These are phyloP conservation scores for Ommatoiulus sabulosus DNA, from an alignment of 2,888 invertebrate genomes.

Conservation along the genomic window DNA sequence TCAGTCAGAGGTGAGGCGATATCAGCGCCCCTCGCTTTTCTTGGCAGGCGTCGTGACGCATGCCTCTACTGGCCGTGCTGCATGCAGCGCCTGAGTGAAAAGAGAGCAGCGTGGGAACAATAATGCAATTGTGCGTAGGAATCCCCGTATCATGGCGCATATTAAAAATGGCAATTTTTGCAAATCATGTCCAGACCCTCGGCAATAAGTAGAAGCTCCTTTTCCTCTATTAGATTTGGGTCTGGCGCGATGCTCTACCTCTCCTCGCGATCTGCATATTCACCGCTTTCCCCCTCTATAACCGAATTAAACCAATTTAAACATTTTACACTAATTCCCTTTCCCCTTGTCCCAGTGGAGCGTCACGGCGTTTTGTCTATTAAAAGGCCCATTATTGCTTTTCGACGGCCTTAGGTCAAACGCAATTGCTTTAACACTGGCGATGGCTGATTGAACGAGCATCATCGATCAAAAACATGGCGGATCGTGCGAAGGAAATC, in stretches of 20 bases:
- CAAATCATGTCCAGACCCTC: conserved; percentile 26
- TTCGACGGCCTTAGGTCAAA: conserved; percentile 54
- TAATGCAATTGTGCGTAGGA: background rate
- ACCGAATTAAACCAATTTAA: conserved; percentile 56
- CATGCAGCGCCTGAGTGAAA: background rate
- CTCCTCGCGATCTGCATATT: background rate
- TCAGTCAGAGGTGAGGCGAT: background rate
- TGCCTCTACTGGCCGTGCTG: background rate
- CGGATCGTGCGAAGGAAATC: too few species aligned
- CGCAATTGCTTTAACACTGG: conserved; percentile 52
- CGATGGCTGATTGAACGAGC: conserved; percentile 46
- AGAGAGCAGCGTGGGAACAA: conserved; percentile 23
- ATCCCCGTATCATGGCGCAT: conserved; percentile 20
- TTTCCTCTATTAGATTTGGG: background rate
- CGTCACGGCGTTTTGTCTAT: background rate
- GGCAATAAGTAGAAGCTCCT: conserved; percentile 23
- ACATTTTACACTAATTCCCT: conserved; percentile 54
- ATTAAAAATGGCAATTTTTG: background rate
- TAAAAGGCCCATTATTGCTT: conserved; percentile 53
- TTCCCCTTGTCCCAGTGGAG: conserved; percentile 49
- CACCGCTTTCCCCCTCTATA: conserved; percentile 2
- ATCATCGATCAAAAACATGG: conserved; percentile 52
- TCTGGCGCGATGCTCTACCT: background rate
- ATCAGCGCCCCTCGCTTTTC: too few species aligned
- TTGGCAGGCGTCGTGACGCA: conserved; percentile 13